Evolutionary conservation across 2,113 vertebrate genomes (phyloP).

Genomic region (Oryzias melastigma): DNA sequence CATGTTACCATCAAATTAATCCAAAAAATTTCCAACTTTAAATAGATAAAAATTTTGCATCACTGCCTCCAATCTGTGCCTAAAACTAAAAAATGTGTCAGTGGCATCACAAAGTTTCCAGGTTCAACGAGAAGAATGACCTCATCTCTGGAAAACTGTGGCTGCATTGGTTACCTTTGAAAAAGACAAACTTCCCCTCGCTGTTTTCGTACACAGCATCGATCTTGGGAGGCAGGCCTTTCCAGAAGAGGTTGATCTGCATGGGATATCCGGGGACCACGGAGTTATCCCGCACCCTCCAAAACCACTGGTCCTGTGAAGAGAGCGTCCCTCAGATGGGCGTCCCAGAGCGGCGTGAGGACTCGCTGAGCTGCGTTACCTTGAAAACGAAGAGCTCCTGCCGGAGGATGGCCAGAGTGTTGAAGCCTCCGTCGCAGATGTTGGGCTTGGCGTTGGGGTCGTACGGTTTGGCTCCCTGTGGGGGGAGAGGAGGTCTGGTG

Average conservation of each 20-base stretch:
- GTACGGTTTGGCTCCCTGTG: conserved; percentile 87
- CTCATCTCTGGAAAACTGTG: neutral
- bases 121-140: neutral
- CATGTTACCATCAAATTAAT: too few relatives aligned
- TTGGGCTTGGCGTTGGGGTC: conserved; percentile 94
- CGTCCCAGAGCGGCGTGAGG: neutral
- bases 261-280: conserved; percentile 98
- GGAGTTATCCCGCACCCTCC: conserved; percentile 95
- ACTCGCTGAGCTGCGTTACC: conserved; percentile 72
- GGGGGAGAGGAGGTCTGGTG: conserved; percentile 88
- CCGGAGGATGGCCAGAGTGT: conserved; percentile 95
- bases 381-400: conserved; percentile 99
- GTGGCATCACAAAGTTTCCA: neutral
- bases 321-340: neutral
- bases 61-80: too few relatives aligned
- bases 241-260: conserved; percentile 98
- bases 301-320: conserved; percentile 96
- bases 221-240: conserved; percentile 92
- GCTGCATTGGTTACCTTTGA: conserved; percentile 85
- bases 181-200: conserved; percentile 98
- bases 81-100: neutral
- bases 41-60: too few relatives aligned
- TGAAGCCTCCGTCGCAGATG: conserved; percentile 98
- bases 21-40: too few relatives aligned
- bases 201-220: conserved; percentile 98